These are phyloP conservation scores for Callinectes sapidus DNA, from an alignment of 2,888 invertebrate genomes.

Conservation along the genomic window DNA sequence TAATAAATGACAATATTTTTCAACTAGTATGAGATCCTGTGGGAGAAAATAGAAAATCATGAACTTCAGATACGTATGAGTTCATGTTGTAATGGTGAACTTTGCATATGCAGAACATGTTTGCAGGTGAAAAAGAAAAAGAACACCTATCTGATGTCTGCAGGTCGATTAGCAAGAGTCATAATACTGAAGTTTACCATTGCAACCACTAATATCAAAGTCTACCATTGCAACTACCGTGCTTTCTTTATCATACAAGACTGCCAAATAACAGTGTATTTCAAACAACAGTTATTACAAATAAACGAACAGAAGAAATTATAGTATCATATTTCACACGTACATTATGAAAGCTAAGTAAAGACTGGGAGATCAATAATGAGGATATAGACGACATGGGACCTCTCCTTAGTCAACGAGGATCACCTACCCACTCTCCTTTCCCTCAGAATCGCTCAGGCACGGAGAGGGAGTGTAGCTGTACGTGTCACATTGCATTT, in stretches of 20 bases:
- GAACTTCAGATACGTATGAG: too few relatives aligned
- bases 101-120: too few relatives aligned
- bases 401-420: background rate
- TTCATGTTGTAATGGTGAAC: too few relatives aligned
- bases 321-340: background rate
- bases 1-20: too few relatives aligned
- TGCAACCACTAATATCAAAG: background rate
- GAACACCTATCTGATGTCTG: background rate
- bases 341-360: background rate
- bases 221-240: background rate
- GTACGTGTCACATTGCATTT: background rate
- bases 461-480: background rate
- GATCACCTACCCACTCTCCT: background rate
- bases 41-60: too few relatives aligned
- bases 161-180: too few relatives aligned
- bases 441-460: background rate
- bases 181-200: background rate
- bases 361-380: background rate
- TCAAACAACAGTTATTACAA: background rate
- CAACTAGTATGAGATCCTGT: too few relatives aligned
- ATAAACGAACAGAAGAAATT: background rate
- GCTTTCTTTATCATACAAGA: background rate
- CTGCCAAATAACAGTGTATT: background rate
- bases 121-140: too few relatives aligned
- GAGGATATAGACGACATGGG: background rate